A percentile compares a stretch with the other conserved stretches of the same genome.
Conservation (phyloP, 2,888 invertebrate genomes). For the Synanthedon myopaeformis region DNA sequence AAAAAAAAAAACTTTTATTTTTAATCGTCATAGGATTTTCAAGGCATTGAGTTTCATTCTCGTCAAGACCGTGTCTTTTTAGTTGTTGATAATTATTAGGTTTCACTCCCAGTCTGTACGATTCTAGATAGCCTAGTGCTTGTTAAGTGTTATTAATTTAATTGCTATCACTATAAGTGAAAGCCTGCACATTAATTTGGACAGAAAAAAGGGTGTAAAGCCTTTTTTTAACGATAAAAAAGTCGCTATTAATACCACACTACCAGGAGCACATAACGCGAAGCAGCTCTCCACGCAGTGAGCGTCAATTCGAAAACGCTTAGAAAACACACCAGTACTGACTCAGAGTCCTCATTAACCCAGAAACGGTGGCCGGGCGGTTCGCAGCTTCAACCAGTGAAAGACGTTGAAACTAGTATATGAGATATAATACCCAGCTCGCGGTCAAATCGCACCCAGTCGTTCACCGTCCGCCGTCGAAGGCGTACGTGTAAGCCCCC, state of each 20-base stretch:
- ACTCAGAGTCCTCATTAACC: constrained; percentile 62
- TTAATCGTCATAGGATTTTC: no score
- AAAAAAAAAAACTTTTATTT: no score
- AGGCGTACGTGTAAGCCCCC: constrained; percentile 21
- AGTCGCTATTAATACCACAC: neutral
- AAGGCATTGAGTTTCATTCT: no score
- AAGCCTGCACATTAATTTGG: no score
- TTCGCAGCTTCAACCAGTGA: constrained; percentile 47
- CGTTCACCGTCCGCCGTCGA: constrained; percentile 25
- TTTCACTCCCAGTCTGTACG: no score
- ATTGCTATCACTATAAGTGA: no score
- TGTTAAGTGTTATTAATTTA: no score
- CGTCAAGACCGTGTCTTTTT: no score
- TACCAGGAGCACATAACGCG: constrained; percentile 48
- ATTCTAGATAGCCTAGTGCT: no score
- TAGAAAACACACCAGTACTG: constrained; percentile 48
- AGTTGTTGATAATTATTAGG: no score
- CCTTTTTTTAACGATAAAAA: neutral
- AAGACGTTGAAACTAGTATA: constrained; percentile 64
- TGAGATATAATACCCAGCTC: constrained; percentile 56
- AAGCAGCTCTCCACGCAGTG: constrained; percentile 27
- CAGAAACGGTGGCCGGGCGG: constrained; percentile 51
- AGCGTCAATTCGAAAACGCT: constrained; percentile 59
- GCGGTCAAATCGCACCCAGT: constrained; percentile 28
- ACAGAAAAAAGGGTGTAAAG: no score